Evolutionary conservation across 2,113 vertebrate species (phyloP), one percentile per base, ranked within the genome.

Genomic region (Otolemur garnettii): DNA sequence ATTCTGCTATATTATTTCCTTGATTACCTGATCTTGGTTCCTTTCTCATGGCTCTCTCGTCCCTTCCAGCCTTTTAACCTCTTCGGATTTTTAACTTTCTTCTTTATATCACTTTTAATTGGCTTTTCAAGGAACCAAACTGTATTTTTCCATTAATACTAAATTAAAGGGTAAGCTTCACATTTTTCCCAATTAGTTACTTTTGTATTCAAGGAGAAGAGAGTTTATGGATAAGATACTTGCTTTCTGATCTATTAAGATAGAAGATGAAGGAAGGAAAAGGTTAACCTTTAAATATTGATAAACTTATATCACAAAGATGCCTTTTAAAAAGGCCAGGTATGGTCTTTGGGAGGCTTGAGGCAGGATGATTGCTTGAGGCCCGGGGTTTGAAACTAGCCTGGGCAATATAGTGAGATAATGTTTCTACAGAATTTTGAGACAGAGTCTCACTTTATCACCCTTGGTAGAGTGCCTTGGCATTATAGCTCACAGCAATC

Each of bases 61-160:
- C 11, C 15, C 55, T 62, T 22, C 33, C 18, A 71, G 10, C 3
- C 26, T 18, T 53, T 24, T 55, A 21, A 21, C 28, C 17, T 9
- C 3, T 0, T 59, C 78, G 22, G 42, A 30, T 59, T 60, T 93
- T 85, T 60, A 77, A 74, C 81, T 83, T 86, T 7, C 17, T 7
- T 95, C 33, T 28, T 66, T 84, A 30, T 92, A n/a, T 75, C 35
- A 12, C n/a, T 71, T 35, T 79, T 94, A 86, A 93, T 28, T 79
- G 38, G 15, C 30, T 60, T 90, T 96, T 87, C 81, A 72, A 87
- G n/a, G 45, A 84, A n/a, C 42, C 33, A 33, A 33, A 93, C 38
- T 93, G 4, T 79, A 59, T 89, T 93, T 94, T 96, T 90, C 66
- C 91, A 12, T 2, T 64, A 33, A 13, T 88, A 66, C 59, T 78